Base-by-base conservation (phyloP, 2,113 vertebrate species). In the Meleagris gallopavo region DNA sequence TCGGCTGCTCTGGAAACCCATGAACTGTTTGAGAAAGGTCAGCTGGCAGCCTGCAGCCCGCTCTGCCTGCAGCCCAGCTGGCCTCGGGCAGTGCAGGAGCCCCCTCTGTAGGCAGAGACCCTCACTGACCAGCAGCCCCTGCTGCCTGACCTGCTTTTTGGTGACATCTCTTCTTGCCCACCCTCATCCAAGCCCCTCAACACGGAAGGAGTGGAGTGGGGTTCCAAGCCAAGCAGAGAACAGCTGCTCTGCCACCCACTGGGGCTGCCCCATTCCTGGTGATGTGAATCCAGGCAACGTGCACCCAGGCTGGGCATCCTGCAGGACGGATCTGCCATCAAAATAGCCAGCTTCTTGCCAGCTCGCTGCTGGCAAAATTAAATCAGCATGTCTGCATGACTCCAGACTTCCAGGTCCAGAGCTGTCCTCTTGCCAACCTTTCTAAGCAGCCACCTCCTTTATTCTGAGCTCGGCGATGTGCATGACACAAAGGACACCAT, bases 21-120 rank as follows among this genome's bases (percentile, higher is more conserved):
- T 97, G 97, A 98, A 97, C 97, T 97, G 96, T 95, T 98, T 96
- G 98, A 98, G 97, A 98, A 98, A 98, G 98, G 98, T 98, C 98
- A 98, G 97, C 97, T 98, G 98, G 98, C 97, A 92, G 90, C 94
- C 89, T 78, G 93, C 83, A 72, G 69, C 76, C 89, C 52, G n/a
- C 94, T 83, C 46, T 86, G 52, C 91, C 95, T 95, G 81, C 30
- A 81, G 72, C 94, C 88, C 7, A 0, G 11, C 11, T 3, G 0
- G 64, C 74, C 71, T 87, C 89, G 96, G 86, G 82, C 62, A 96
- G 96, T 95, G 93, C 90, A 96, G 94, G 96, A 97, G 98, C 97
- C 95, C 98, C 98, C 98, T 98, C 98, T 98, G 92, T 97, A 93
- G 98, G 97, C 91, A 76, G 22, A 45, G 61, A 2, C n/a, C 80